Conservation (phyloP, 1,140 invertebrate species). For the Drosophila nikananu region DNA sequence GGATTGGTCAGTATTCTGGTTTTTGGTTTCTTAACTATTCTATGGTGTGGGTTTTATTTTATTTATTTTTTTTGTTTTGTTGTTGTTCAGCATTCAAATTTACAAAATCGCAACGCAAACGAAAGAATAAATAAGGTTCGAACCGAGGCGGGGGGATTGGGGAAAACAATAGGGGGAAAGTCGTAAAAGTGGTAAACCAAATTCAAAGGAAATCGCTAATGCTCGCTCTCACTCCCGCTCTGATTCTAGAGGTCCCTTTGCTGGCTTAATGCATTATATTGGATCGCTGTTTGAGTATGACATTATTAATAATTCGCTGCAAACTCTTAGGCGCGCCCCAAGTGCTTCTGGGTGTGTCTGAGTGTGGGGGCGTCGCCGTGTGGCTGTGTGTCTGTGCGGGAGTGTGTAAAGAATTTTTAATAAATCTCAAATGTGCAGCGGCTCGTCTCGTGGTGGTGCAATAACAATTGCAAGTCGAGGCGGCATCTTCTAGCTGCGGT, state of each 20-base stretch:
- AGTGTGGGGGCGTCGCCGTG: conserved; percentile 28
- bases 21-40: conserved; percentile 52
- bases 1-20: conserved; percentile 74
- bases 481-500: conserved; percentile 65
- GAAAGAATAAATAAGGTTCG: conserved; percentile 22
- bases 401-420: conserved; percentile 83
- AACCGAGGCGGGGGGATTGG: conserved; percentile 19
- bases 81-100: conserved; percentile 75
- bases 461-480: conserved; percentile 70
- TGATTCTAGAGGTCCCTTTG: conserved; percentile 50
- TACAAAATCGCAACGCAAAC: conserved; percentile 61
- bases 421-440: conserved; percentile 84
- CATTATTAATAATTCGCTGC: conserved; percentile 84
- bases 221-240: conserved; percentile 37
- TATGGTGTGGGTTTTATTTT: conserved; percentile 36
- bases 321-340: conserved; percentile 68
- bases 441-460: conserved; percentile 40
- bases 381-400: conserved; percentile 37
- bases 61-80: conserved; percentile 4
- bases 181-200: conserved; percentile 54
- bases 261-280: conserved; percentile 80
- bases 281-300: conserved; percentile 79
- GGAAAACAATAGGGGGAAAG: conserved; percentile 32
- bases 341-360: conserved; percentile 32
- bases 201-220: conserved; percentile 56